Conservation (phyloP, 2,888 invertebrate genomes). For the Caenorhabditis doughertyi region DNA sequence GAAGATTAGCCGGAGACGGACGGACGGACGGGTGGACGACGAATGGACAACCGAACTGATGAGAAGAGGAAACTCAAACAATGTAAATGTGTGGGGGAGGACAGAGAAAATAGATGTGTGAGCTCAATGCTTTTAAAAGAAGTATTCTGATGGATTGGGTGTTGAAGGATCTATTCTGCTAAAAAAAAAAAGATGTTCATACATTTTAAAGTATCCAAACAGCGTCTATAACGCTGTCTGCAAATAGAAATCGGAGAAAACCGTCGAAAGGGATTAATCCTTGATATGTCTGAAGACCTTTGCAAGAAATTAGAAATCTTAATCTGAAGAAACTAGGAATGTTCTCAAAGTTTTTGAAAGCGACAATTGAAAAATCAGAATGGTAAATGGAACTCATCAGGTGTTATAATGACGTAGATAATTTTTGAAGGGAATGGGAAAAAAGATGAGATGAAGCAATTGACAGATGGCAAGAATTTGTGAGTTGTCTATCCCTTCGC, state of each 20-base stretch:
- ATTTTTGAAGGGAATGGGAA: constrained; percentile 19
- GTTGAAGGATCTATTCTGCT: background rate
- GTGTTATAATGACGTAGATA: constrained; percentile 46
- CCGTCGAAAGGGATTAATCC: constrained; percentile 16
- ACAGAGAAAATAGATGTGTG: background rate
- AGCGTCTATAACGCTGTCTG: constrained; percentile 1
- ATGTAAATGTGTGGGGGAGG: constrained; percentile 2
- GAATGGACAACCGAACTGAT: constrained; percentile 50
- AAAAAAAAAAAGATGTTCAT: constrained; percentile 15
- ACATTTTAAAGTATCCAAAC: constrained; percentile 27
- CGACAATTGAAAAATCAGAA: no score
- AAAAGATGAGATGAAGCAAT: background rate
- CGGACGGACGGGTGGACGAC: constrained; percentile 41
- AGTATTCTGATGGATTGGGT: background rate
- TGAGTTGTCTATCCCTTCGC: constrained; percentile 15
- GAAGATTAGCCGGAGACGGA: constrained; percentile 53
- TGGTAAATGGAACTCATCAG: constrained; percentile 12
- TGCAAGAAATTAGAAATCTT: background rate
- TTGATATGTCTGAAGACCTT: background rate
- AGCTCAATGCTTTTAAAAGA: background rate
- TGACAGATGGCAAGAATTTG: constrained; percentile 37
- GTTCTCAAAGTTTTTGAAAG: background rate
- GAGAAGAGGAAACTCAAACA: constrained; percentile 37
- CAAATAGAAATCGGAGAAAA: constrained; percentile 8
- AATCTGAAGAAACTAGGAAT: background rate